Base-by-base conservation (phyloP, 37 sponge, comb jelly and placozoan species). In the Theonella swinhoei region DNA sequence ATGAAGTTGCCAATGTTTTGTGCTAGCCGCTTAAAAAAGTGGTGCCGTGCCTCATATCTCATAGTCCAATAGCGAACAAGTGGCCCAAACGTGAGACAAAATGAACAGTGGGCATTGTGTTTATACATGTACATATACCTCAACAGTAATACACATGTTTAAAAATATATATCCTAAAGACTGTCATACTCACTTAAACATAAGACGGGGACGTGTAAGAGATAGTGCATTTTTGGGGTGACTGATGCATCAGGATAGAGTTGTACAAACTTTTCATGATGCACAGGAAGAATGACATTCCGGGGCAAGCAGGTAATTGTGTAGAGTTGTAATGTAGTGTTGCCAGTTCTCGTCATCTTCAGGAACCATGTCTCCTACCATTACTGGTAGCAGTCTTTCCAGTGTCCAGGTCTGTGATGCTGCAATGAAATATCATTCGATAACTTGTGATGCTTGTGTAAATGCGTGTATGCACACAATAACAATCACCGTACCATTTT, bases 321-420 rank as follows among this genome's bases (percentile, higher is more conserved):
- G 17, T 20, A 58, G 19, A 58, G 60, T 58, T 58, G 60, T 58
- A 26, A 79, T n/a, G 31, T 60, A 75, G 32, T 62, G 7, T 4
- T 30, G 2, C 78, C 78, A 77, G 38, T 31, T 37, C n/a, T 63
- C 66, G 35, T 77, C 78, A n/a, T 60, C 78, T 8, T 62, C 65
- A 11, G 63, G 64, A 22, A 77, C 66, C 4, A 23, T 22, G 36
- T 77, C 65, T 1, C 37, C 78, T 35, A 77, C 36, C 24, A 77
- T 7, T 5, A 77, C 24, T 62, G 78, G 78, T 22, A 77, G 33
- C 23, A 77, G 34, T 26, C 78, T 25, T 62, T 5, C 78, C 29
- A 77, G 38, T 24, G 33, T 32, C 66, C 37, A 28, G 65, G 62
- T 77, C 35, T 77, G 78, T 34, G 78, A 31, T 37, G 78, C 78